A percentile compares a stretch with the other conserved stretches of the same genome.
Evolutionary conservation across 2,888 invertebrate genomes (phyloP).

Genomic region (Papilio protenor): DNA sequence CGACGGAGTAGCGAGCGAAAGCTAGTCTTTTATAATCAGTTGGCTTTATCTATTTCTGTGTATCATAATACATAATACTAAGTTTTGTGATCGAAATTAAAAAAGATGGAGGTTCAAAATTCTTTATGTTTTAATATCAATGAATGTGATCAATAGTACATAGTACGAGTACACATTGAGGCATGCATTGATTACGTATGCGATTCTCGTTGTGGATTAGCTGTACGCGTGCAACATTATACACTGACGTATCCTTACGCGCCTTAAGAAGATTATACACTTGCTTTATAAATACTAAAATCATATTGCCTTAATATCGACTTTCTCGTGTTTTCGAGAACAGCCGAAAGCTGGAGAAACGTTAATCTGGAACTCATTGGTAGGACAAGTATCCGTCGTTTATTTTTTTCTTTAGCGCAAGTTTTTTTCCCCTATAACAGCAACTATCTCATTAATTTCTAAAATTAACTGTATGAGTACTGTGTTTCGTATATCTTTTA

Average conservation of each 20-base stretch:
- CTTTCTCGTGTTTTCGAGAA: background rate
- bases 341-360: background rate
- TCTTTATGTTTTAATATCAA: background rate
- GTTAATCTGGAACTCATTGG: too few species aligned
- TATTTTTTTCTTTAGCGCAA: background rate
- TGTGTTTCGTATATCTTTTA: too few species aligned
- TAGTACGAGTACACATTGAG: background rate
- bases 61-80: too few species aligned
- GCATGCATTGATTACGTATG: conserved; percentile 24
- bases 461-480: background rate
- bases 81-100: too few species aligned
- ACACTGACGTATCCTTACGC: conserved; percentile 25
- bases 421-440: background rate
- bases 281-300: background rate
- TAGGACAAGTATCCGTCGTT: background rate
- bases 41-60: too few species aligned
- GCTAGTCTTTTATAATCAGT: too few species aligned
- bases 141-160: too few species aligned
- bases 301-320: background rate
- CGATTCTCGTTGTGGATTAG: conserved; percentile 28
- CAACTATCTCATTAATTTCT: background rate
- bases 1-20: too few species aligned
- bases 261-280: conserved; percentile 4
- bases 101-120: too few species aligned
- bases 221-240: conserved; percentile 26